Conservation (phyloP, 2,797 vertebrate species). For the Myoxocephalus aenaeus region DNA sequence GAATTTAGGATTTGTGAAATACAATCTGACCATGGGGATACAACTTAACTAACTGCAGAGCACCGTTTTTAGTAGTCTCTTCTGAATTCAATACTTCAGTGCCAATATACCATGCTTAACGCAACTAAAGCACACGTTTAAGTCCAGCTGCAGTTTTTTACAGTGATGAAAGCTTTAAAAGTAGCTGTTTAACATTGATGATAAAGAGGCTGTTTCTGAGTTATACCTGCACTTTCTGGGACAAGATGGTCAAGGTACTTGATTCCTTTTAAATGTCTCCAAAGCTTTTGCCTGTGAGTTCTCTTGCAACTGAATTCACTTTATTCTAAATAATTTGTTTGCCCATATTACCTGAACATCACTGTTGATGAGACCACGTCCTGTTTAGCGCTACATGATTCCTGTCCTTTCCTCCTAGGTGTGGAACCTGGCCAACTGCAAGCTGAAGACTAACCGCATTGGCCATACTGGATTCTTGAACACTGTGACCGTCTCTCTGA, state of each 20-base stretch:
- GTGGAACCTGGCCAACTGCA: conserved; percentile 98
- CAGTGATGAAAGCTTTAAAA: conserved; percentile 71
- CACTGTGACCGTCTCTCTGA: conserved; percentile 96
- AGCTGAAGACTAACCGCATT: conserved; percentile 98
- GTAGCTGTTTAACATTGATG: conserved; percentile 73
- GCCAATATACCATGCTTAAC: too few species aligned
- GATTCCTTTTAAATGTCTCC: neutral
- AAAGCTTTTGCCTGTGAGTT: neutral
- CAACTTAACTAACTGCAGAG: too few species aligned
- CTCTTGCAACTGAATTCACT: neutral
- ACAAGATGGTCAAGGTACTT: conserved; percentile 95
- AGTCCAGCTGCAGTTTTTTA: conserved; percentile 39
- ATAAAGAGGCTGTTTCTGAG: conserved; percentile 11
- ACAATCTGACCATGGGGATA: too few species aligned
- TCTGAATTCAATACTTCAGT: too few species aligned
- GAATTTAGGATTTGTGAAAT: too few species aligned
- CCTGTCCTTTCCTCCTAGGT: conserved; percentile 77
- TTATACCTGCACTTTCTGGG: conserved; percentile 84
- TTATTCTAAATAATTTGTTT: neutral
- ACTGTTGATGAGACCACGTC: conserved; percentile 61
- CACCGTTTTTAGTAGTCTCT: too few species aligned
- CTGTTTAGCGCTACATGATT: neutral
- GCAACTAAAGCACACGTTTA: too few species aligned
- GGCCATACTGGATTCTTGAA: conserved; percentile 97
- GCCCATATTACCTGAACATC: conserved; percentile 64